These are phyloP conservation scores for Aphelenchoides avenae DNA, from an alignment of 1,140 invertebrate genomes.

Conservation along the genomic window DNA sequence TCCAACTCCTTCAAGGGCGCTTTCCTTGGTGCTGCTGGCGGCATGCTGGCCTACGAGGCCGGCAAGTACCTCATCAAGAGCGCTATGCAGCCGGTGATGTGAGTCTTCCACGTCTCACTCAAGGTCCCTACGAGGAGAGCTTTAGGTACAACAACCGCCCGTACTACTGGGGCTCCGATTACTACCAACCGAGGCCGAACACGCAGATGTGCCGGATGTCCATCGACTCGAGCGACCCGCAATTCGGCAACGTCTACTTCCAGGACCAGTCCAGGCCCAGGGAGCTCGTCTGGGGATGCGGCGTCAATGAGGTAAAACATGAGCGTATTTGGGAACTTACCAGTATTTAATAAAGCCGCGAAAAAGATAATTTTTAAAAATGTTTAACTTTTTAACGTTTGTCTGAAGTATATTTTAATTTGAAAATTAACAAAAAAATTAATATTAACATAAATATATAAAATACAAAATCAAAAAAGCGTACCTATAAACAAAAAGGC, in stretches of 20 bases:
- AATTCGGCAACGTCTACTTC: conserved; percentile 56
- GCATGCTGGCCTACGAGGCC: conserved; percentile 52
- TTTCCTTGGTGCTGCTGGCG: conserved; percentile 53
- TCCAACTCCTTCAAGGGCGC: conserved; percentile 52
- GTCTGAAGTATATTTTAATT: too few species aligned
- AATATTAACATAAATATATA: too few species aligned
- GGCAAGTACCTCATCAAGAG: conserved; percentile 48
- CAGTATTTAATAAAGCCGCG: too few species aligned
- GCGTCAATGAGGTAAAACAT: conserved; percentile 19
- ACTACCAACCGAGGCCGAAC: conserved; percentile 25
- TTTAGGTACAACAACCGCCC: conserved; percentile 50
- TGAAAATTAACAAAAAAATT: too few species aligned
- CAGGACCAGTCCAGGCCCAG: conserved; percentile 49
- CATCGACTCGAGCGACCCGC: conserved; percentile 43
- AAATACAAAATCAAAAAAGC: too few species aligned
- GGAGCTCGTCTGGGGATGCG: conserved; percentile 54
- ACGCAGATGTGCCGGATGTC: conserved; percentile 57
- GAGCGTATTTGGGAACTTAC: not conserved
- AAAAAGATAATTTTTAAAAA: too few species aligned
- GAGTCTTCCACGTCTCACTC: too few species aligned
- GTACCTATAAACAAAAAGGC: too few species aligned
- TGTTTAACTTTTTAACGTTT: too few species aligned
- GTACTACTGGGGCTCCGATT: conserved; percentile 54
- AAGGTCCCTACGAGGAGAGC: too few species aligned
- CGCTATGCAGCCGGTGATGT: conserved; percentile 52